Base-by-base conservation (phyloP, 2,888 invertebrate genomes). In the Lobophora halterata region DNA sequence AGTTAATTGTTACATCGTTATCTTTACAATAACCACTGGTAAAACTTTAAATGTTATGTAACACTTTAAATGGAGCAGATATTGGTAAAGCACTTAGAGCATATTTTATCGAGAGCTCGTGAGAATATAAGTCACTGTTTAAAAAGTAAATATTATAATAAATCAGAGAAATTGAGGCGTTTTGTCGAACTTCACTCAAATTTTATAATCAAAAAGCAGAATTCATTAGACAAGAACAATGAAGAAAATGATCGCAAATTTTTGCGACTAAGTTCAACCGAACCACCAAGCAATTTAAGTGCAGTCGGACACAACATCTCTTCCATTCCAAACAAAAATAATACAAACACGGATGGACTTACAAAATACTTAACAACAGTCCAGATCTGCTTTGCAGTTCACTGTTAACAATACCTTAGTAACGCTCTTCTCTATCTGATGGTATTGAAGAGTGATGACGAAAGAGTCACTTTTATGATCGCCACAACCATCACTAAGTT, bases 131-230 rank as follows among this genome's bases (percentile, higher is more conserved):
- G 52, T 51, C 58, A 44, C 46, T 33, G 36, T 45, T 42, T 49
- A 32, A 46, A 38, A 34, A 48, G 39, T 40, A 46, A 46, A 50
- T 45, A 36, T 45, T 51, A 46, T 32, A n/a, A n/a, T n/a, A 43
- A 33, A 33, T 25, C 9, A 36, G 2, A 10, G 23, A 12, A 52
- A 31, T 30, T 44, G 75, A 77, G 74, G 62, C 69, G 73, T 81
- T 79, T 79, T 82, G 87, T 87, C 87, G 71, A 86, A 87, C 87
- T 87, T 79, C 86, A 87, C 87, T 86, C 79, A 81, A 80, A 76
- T 74, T 68, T 60, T 49, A 24, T 20, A 35, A 43, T 37, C 53
- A 55, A 61, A 71, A 78, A 80, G 81, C 77, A 73, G 71, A 73
- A 70, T 69, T 70, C 60, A 61, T 59, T 49, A 58, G 52, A 68